Percentiles rank a stretch among this genome's conserved stretches.
Conservation (phyloP, 2,888 invertebrate species). For the Auanema freiburgensis region DNA sequence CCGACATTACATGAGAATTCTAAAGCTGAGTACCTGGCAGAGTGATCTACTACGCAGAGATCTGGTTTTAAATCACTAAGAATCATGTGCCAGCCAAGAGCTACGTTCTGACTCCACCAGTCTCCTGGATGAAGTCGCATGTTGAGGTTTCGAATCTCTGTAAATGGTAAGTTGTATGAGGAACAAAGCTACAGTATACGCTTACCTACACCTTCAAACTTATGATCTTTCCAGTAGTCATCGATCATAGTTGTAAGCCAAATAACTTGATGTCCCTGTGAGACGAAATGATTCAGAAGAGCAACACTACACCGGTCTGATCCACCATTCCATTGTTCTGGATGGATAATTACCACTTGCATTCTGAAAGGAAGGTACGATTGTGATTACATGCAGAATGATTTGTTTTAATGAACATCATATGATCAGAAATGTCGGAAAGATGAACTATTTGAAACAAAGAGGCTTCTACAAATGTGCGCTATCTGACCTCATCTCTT, state of each 20-base stretch:
- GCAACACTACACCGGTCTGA: slow-evolving; percentile 62
- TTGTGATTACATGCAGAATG: not conserved
- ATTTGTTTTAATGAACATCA: slow-evolving; percentile 4
- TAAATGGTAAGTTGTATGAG: slow-evolving; percentile 8
- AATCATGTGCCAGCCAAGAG: slow-evolving; percentile 58
- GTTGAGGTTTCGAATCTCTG: slow-evolving; percentile 57
- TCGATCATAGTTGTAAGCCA: slow-evolving; percentile 64
- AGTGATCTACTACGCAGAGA: slow-evolving; percentile 61
- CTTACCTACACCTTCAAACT: slow-evolving; percentile 59
- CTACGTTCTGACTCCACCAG: slow-evolving; percentile 63
- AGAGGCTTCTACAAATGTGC: too few relatives aligned
- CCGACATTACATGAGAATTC: not conserved
- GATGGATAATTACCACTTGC: slow-evolving; percentile 64
- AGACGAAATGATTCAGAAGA: slow-evolving; percentile 58
- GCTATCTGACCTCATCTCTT: too few relatives aligned
- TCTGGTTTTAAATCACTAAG: slow-evolving; percentile 57
- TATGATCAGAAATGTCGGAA: not conserved
- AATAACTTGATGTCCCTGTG: slow-evolving; percentile 49
- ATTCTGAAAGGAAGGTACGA: slow-evolving; percentile 29
- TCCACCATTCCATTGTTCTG: slow-evolving; percentile 64
- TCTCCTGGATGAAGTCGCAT: slow-evolving; percentile 61
- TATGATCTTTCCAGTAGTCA: slow-evolving; percentile 60
- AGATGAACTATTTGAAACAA: too few relatives aligned
- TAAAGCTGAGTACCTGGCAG: slow-evolving; percentile 46
- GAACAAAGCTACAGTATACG: slow-evolving; percentile 2